Evolutionary conservation across 2,113 vertebrate species (phyloP).

Genomic region (Anser cygnoides): DNA sequence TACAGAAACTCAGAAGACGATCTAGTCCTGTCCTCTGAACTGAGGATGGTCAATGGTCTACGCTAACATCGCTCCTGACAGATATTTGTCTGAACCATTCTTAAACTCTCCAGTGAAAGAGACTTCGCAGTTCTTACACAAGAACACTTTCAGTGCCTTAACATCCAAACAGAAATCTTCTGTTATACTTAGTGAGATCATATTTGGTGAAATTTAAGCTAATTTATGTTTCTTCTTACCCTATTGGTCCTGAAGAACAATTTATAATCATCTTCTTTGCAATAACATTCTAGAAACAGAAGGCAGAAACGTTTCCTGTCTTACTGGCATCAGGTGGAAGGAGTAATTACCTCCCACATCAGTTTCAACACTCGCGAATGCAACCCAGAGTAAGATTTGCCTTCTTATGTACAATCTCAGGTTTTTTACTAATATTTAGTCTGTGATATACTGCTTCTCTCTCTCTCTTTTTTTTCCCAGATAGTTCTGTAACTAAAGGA

Average conservation of each 20-base stretch:
- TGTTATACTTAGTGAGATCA: background rate
- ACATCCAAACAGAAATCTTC: background rate
- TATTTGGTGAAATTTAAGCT: background rate
- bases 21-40: background rate
- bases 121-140: background rate
- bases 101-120: background rate
- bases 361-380: background rate
- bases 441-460: background rate
- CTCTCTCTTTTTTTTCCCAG: background rate
- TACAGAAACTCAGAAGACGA: background rate
- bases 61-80: background rate
- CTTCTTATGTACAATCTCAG: background rate
- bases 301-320: background rate
- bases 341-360: slow-evolving; percentile 24
- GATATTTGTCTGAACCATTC: background rate
- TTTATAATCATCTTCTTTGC: background rate
- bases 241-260: background rate
- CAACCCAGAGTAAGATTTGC: background rate
- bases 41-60: background rate
- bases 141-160: background rate
- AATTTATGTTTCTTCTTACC: background rate
- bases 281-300: background rate
- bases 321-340: background rate
- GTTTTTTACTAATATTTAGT: background rate
- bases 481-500: background rate